A percentile compares a stretch with the other conserved stretches of the same genome.
These are phyloP conservation scores for Papio anubis DNA, from an alignment of 2,113 vertebrate genomes.

Conservation along the genomic window DNA sequence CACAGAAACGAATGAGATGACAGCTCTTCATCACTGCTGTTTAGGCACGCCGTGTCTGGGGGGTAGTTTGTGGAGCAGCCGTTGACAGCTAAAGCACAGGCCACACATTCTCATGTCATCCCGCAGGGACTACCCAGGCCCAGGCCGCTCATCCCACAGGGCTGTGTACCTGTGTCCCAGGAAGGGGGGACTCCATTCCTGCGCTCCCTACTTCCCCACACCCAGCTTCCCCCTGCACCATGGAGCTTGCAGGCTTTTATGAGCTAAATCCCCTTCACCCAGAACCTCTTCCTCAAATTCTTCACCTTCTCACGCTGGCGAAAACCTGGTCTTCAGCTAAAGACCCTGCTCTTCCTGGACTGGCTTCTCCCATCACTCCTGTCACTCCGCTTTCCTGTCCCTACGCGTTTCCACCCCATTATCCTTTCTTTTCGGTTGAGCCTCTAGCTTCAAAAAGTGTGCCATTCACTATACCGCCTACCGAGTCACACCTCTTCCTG, in stretches of 20 bases:
- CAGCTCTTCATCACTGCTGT: background rate
- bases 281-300: background rate
- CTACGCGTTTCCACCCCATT: accelerated
- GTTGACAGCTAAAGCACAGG: too few species aligned
- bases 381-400: too few species aligned
- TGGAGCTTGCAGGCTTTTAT: accelerated
- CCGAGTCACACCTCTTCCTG: accelerated
- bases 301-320: background rate
- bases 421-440: background rate
- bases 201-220: background rate
- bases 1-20: background rate
- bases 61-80: too few species aligned
- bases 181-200: too few species aligned
- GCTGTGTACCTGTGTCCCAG: too few species aligned
- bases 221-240: background rate
- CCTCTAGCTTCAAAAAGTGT: background rate
- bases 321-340: background rate
- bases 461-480: background rate
- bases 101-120: too few species aligned
- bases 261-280: background rate
- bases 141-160: background rate
- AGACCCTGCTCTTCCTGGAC: too few species aligned
- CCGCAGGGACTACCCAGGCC: background rate
- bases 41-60: background rate
- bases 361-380: background rate